These are phyloP conservation scores for Drosophila takahashii DNA, from an alignment of 1,140 invertebrate species.

Conservation along the genomic window DNA sequence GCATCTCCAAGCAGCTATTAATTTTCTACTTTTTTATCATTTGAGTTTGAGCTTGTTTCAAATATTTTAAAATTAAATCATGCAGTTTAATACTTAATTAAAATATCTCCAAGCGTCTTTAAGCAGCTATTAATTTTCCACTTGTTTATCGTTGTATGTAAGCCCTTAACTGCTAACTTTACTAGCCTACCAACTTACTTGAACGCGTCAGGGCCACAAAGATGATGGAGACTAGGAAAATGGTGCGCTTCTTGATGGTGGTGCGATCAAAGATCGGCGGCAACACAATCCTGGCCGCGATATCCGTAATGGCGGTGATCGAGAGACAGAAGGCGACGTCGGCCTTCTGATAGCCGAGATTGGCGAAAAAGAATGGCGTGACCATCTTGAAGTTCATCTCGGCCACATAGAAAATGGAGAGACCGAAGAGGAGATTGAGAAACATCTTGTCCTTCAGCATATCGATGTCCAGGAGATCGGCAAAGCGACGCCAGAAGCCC, in stretches of 20 bases:
- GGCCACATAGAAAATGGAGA: conserved; percentile 90
- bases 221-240: conserved; percentile 89
- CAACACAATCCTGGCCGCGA: conserved; percentile 88
- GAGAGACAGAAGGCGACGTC: conserved; percentile 90
- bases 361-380: conserved; percentile 89
- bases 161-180: too few relatives aligned
- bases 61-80: too few relatives aligned
- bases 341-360: conserved; percentile 87
- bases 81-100: too few relatives aligned
- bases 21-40: too few relatives aligned
- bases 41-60: too few relatives aligned
- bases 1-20: too few relatives aligned
- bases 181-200: conserved; percentile 87
- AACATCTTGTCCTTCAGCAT: conserved; percentile 88
- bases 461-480: conserved; percentile 87
- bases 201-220: conserved; percentile 89
- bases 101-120: too few relatives aligned
- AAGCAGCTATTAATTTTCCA: too few relatives aligned
- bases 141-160: too few relatives aligned
- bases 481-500: conserved; percentile 86
- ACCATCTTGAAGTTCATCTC: conserved; percentile 91
- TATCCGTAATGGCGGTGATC: conserved; percentile 90
- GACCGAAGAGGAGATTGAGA: conserved; percentile 89
- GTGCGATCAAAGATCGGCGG: conserved; percentile 90
- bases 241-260: conserved; percentile 88